These are phyloP conservation scores for Channa striata DNA, from an alignment of 2,797 vertebrate genomes.

Conservation along the genomic window DNA sequence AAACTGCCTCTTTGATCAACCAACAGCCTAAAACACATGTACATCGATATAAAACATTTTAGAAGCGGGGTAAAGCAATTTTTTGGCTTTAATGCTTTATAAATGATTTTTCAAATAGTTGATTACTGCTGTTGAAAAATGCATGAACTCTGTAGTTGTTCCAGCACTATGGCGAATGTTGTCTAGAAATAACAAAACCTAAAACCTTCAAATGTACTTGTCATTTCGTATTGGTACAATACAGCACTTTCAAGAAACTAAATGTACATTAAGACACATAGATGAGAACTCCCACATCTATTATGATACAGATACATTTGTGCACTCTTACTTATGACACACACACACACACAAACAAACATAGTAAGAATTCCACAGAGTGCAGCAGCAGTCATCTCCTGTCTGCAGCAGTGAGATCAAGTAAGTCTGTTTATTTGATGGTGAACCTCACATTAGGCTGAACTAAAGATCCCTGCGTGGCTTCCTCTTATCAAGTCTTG, in stretches of 20 bases:
- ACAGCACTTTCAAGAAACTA: not conserved
- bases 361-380: constrained; percentile 75
- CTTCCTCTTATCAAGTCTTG: constrained; percentile 80
- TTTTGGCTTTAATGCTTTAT: not conserved
- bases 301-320: constrained; percentile 1
- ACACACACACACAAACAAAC: constrained; percentile 23
- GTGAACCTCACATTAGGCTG: constrained; percentile 81
- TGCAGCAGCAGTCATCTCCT: constrained; percentile 67
- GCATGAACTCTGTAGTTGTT: not conserved
- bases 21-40: not conserved
- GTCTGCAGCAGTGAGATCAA: constrained; percentile 77
- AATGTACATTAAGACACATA: not conserved
- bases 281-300: too few species aligned
- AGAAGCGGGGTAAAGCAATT: not conserved
- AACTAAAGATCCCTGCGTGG: constrained; percentile 76
- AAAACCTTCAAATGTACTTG: not conserved
- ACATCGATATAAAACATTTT: not conserved
- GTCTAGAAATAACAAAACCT: not conserved
- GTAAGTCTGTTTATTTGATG: constrained; percentile 84
- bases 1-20: not conserved
- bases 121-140: too few species aligned
- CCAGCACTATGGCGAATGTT: not conserved
- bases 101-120: not conserved
- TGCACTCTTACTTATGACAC: constrained; percentile 1
- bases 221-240: not conserved